Percentiles rank a stretch among this genome's conserved stretches.
Evolutionary conservation across 2,113 vertebrate species (phyloP).

Genomic region (Ochotona curzoniae): DNA sequence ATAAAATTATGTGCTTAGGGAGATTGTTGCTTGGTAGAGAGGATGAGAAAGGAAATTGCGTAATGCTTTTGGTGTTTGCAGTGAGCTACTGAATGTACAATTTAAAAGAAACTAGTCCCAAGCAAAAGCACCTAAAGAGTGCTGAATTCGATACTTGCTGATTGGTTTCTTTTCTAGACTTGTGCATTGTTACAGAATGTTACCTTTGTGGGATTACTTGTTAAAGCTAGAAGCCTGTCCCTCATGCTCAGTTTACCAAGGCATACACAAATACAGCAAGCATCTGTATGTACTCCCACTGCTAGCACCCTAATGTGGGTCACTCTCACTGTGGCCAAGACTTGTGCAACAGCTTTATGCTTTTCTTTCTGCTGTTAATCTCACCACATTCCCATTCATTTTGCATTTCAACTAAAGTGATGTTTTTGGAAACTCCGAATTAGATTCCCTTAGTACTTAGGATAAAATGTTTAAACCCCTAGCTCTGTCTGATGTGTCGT

Average conservation of each 20-base stretch:
- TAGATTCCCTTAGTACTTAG: background rate
- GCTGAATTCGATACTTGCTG: background rate
- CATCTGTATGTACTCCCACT: background rate
- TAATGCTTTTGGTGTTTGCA: constrained; percentile 14
- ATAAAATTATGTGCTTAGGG: constrained; percentile 20
- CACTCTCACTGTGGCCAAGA: too few relatives aligned
- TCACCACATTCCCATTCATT: background rate
- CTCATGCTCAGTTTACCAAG: background rate
- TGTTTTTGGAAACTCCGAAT: constrained; percentile 35
- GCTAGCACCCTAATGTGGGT: background rate
- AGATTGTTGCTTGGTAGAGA: background rate
- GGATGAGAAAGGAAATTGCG: constrained; percentile 13
- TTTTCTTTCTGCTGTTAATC: background rate
- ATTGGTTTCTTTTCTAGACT: background rate
- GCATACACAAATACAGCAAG: background rate
- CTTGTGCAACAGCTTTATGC: background rate
- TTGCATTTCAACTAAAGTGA: background rate
- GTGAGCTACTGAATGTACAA: background rate
- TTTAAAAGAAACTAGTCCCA: constrained; percentile 30
- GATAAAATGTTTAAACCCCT: background rate
- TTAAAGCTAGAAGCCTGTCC: constrained; percentile 31
- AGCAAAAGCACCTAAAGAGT: constrained; percentile 28
- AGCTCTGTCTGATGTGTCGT: background rate
- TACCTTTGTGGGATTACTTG: background rate
- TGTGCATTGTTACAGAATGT: constrained; percentile 34